Base-by-base conservation (phyloP, 2,888 invertebrate species). In the Anticlea derivata region DNA sequence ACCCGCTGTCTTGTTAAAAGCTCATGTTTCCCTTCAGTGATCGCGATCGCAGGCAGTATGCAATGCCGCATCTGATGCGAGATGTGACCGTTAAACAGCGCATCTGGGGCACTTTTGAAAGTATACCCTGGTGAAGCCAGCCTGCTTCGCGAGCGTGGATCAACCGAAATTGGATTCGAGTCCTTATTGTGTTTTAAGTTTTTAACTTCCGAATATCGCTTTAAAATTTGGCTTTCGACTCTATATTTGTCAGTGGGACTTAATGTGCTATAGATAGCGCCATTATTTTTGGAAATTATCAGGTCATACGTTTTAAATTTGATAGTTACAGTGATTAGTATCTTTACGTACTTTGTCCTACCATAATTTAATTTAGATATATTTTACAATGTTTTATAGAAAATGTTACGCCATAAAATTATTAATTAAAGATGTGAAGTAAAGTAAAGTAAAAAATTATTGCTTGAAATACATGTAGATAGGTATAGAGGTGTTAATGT, bases 91-190 rank as follows among this genome's bases (percentile, higher is more conserved):
- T 88, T 90, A 86, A 62, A 70, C 75, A 75, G 69, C n/a, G n/a
- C 87, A 90, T 81, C 87, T 90, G 85, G 90, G 90, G 80, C 89
- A 88, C 75, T 86, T 90, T 90, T 83, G 89, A 90, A 90, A 90
- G 89, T 89, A 79, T 69, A 75, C 69, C 63, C 59, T 55, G 56
- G 56, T 51, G 49, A 53, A 38, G 23, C 10, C 55, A 61, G 66
- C 66, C 27, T 63, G 61, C 63, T 63, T 60, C 65, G 62, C 56
- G 58, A 29, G 7, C 63, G 60, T 70, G 58, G 68, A 69, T 58
- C 60, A 55, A 69, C 78, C 76, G 68, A 82, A 85, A 82, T 81
- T 74, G 72, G 73, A 74, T 72, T 80, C 72, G 73, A 73, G 73
- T 80, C 77, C 80, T 82, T 77, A 76, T 78, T 76, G 75, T 76